Evolutionary conservation across 2,888 invertebrate species (phyloP), one percentile per base, ranked within the genome.

Genomic region (Sphecodes monilicornis): DNA sequence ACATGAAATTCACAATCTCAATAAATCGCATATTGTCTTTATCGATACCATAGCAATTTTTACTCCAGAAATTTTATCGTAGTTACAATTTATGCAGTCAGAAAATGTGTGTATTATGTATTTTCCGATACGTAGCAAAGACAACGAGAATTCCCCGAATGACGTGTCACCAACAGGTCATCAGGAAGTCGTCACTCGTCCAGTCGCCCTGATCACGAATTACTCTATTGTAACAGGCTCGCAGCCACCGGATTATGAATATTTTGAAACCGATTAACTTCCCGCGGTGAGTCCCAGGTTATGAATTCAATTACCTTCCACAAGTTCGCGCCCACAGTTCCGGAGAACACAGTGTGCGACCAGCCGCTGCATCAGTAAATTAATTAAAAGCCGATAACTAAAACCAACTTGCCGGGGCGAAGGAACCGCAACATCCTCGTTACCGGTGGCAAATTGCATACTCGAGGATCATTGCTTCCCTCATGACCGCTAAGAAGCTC

Each of bases 341-440:
- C n/a, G n/a, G n/a, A 16, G 60, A 70, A 26, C 69, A 13, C 16
- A 18, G 5, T 5, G 29, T n/a, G 66, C 22, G 22, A 26, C 16
- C 39, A 16, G 26, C 39, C 29, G 36, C 6, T 26, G 10, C 1
- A 22, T 70, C 69, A 50, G 69, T 64, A 78, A 74, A 70, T 78
- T 73, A 74, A 77, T 74, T 60, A 74, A 72, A 13, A 73, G 22
- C 32, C 72, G 71, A 70, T 60, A 74, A 79, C 26, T 41, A 74
- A 36, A 57, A 73, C 71, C 13, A 50, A 57, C 36, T 78, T 32
- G 43, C 26, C 46, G 39, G 16, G 18, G 26, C 4, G 32, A 5
- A 18, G 46, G 26, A 22, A 29, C 75, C 43, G 22, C 46, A 68
- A 66, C 18, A 36, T 68, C 18, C n/a, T 32, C 64, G 68, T 50